phyloP scores from a whole-genome alignment of 2,797 vertebrate species.

The Sebastes reedi region DNA sequence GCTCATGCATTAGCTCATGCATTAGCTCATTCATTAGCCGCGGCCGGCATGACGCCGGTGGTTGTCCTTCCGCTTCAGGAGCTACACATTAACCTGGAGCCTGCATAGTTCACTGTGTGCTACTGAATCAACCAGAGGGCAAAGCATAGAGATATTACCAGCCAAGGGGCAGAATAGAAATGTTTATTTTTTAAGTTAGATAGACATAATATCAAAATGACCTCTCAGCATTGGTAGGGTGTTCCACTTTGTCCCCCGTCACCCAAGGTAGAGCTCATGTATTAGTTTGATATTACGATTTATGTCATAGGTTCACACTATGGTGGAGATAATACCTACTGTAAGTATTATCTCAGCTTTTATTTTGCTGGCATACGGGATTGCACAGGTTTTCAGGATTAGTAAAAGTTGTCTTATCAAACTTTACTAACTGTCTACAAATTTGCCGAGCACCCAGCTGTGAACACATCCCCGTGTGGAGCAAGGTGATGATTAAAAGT shows the following conservation, averaged over 20 bases:
- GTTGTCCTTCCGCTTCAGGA: no score
- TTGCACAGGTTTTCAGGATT: neutral
- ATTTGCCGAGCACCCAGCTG: neutral
- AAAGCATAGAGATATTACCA: no score
- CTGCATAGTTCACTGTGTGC: no score
- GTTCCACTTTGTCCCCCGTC: no score
- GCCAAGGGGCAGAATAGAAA: no score
- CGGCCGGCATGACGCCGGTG: no score
- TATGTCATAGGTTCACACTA: neutral
- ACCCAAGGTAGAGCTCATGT: neutral
- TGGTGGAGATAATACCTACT: neutral
- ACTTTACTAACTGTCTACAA: neutral
- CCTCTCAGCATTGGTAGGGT: neutral
- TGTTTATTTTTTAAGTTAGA: neutral
- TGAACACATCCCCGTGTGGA: neutral
- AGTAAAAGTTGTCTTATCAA: neutral
- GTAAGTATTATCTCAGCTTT: neutral
- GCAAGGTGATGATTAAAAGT: neutral
- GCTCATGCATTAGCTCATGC: no score
- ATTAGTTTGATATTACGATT: neutral
- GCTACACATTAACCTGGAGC: no score
- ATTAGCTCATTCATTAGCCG: no score
- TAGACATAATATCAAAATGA: neutral
- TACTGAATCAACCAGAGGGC: no score
- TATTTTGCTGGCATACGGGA: neutral